These are phyloP conservation scores for Dermatemys mawii DNA, from an alignment of 2,113 vertebrate species.

Conservation along the genomic window DNA sequence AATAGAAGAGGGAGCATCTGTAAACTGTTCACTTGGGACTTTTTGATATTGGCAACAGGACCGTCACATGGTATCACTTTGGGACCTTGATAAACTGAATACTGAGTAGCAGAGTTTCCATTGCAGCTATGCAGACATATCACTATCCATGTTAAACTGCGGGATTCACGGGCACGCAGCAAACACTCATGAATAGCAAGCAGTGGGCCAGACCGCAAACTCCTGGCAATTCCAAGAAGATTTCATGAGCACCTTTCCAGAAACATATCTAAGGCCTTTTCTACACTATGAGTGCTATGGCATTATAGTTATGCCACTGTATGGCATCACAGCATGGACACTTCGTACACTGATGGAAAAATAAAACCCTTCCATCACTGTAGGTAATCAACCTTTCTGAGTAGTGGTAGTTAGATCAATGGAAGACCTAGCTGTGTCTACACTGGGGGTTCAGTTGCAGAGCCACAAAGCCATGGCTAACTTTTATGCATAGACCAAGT, in stretches of 20 bases:
- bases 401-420: background rate
- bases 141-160: background rate
- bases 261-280: too few relatives aligned
- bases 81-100: background rate
- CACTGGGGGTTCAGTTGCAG: background rate
- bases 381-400: background rate
- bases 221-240: too few relatives aligned
- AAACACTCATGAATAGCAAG: background rate
- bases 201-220: background rate
- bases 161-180: fast-evolving
- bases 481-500: background rate
- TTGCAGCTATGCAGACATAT: background rate
- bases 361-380: background rate
- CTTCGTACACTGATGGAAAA: background rate
- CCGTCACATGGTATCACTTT: background rate
- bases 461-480: background rate
- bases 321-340: background rate
- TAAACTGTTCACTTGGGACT: background rate
- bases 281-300: too few relatives aligned
- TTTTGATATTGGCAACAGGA: background rate
- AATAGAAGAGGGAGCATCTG: background rate
- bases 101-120: background rate
- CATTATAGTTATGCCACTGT: too few relatives aligned
- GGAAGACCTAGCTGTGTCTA: background rate
- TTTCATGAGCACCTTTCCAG: too few relatives aligned